Evolutionary conservation across 2,113 vertebrate genomes (phyloP).

Genomic region (Caranx ignobilis): DNA sequence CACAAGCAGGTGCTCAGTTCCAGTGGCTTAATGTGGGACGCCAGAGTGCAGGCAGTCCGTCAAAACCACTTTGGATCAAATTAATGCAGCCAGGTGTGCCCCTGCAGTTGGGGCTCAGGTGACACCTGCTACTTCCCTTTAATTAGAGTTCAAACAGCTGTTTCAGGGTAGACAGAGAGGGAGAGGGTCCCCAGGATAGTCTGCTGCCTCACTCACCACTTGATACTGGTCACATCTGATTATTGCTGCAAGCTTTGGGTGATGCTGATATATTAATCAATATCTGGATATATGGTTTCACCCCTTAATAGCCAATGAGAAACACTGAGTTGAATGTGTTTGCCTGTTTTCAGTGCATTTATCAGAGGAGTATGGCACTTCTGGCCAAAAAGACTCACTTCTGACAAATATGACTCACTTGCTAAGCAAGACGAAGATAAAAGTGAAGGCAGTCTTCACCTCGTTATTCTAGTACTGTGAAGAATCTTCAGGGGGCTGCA

Average conservation of each 20-base stretch:
- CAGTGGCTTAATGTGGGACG: conserved; percentile 69
- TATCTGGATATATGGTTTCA: conserved; percentile 20
- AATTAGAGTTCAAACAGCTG: conserved; percentile 85
- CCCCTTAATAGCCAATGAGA: conserved; percentile 9
- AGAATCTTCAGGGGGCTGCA: conserved; percentile 71
- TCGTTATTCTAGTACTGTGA: conserved; percentile 74
- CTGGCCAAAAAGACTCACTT: conserved; percentile 64
- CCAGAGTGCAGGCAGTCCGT: conserved; percentile 74
- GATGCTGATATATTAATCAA: conserved; percentile 54
- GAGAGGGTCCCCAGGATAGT: conserved; percentile 47
- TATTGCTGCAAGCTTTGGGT: conserved; percentile 46
- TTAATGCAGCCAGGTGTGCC: conserved; percentile 84
- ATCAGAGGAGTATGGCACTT: conserved; percentile 39
- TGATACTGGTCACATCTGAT: conserved; percentile 68
- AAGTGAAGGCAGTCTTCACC: conserved; percentile 74
- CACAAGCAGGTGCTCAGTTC: conserved; percentile 70
- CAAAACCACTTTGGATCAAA: conserved; percentile 85
- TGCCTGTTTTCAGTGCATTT: conserved; percentile 38
- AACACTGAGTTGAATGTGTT: conserved; percentile 17
- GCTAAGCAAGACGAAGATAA: conserved; percentile 72
- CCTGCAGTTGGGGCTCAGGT: conserved; percentile 78
- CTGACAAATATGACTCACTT: conserved; percentile 74
- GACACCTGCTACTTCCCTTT: conserved; percentile 86
- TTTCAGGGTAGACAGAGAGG: conserved; percentile 72
- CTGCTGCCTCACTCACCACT: conserved; percentile 45